Evolutionary conservation across 2,797 vertebrate genomes (phyloP).

Genomic region (Manis crassicaudata): DNA sequence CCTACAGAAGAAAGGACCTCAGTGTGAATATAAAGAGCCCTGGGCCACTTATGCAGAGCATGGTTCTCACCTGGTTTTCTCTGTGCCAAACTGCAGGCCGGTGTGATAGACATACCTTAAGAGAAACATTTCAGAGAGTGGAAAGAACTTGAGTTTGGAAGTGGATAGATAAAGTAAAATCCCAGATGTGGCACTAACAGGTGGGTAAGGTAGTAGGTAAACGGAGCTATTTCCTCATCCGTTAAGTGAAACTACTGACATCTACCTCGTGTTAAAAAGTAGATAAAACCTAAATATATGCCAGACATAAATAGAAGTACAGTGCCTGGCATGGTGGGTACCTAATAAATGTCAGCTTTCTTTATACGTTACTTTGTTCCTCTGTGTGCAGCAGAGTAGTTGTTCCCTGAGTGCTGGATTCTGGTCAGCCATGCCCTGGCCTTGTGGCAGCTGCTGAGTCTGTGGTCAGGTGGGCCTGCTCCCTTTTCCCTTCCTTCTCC

Average conservation of each 20-base stretch:
- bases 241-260: not conserved
- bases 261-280: not conserved
- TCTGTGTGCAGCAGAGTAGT: not conserved
- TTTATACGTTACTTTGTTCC: not conserved
- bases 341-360: not conserved
- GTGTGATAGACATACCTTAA: fast-evolving
- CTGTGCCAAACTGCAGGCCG: too few relatives aligned
- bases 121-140: too few relatives aligned
- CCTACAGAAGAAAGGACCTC: not conserved
- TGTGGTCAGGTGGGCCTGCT: not conserved
- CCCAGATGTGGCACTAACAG: not conserved
- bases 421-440: not conserved
- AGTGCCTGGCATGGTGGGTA: not conserved
- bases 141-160: not conserved
- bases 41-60: not conserved
- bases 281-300: not conserved
- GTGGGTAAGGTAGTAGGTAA: not conserved
- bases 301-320: not conserved
- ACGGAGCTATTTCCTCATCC: not conserved
- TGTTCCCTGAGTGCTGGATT: not conserved
- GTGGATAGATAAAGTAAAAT: not conserved
- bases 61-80: not conserved
- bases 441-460: not conserved
- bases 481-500: not conserved
- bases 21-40: not conserved